phyloP scores from a whole-genome alignment of 2,113 vertebrate genomes.

The Poeciliopsis turrubarensis region DNA sequence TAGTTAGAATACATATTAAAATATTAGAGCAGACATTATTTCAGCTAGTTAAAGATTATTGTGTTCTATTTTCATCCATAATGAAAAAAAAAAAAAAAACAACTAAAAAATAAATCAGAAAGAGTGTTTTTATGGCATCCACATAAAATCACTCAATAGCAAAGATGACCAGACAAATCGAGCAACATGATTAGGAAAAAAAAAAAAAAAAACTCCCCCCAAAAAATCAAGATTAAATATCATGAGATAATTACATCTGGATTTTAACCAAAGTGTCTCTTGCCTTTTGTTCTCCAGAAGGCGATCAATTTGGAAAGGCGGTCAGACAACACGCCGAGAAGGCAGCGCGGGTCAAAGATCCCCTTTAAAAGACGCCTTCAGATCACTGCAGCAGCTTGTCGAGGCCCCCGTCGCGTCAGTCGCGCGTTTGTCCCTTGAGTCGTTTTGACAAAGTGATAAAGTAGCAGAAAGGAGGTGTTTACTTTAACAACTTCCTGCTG shows the following conservation, averaged over 20 bases:
- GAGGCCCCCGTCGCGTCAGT: not conserved
- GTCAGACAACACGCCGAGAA: not conserved
- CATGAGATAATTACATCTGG: not conserved
- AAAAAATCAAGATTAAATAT: not conserved
- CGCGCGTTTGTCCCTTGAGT: constrained; percentile 26
- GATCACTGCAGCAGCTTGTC: not conserved
- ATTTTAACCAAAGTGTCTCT: constrained; percentile 16
- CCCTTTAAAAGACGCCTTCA: not conserved
- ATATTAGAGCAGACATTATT: not conserved
- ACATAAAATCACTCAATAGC: not conserved
- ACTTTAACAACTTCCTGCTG: constrained; percentile 44
- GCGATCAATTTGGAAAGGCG: not conserved
- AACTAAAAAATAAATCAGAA: too few relatives aligned
- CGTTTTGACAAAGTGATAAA: constrained; percentile 40
- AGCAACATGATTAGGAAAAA: not conserved
- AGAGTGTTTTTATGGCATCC: not conserved
- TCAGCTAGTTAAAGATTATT: not conserved
- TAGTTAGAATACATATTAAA: not conserved
- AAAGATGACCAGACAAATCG: not conserved
- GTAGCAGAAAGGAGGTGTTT: constrained; percentile 34
- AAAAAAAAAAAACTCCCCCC: too few relatives aligned
- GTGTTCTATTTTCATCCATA: not conserved
- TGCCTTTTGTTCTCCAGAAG: constrained; percentile 54
- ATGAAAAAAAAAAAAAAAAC: not conserved
- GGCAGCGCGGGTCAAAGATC: not conserved